Evolutionary conservation across 1,140 invertebrate genomes (phyloP).

Genomic region (Drosophila obscura): DNA sequence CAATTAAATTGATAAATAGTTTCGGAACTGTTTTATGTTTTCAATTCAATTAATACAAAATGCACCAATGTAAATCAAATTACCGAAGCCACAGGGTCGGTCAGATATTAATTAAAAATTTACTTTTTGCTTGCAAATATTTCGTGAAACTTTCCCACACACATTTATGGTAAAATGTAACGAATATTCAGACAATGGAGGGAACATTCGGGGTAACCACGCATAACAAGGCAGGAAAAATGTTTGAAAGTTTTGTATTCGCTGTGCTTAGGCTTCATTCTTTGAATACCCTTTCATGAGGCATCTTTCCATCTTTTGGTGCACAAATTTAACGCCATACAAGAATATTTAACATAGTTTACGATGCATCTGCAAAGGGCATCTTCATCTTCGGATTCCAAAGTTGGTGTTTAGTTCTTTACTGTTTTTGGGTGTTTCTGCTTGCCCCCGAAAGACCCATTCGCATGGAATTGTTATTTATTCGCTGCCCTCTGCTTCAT

Average conservation of each 20-base stretch:
- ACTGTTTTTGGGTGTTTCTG: conserved; percentile 42
- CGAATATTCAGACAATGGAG: conserved; percentile 1
- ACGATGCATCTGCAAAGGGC: no score
- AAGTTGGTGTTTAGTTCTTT: no score
- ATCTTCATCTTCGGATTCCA: no score
- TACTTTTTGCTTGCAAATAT: conserved; percentile 20
- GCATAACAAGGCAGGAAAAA: conserved; percentile 38
- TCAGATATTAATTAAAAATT: conserved; percentile 37
- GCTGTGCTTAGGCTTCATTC: conserved; percentile 29
- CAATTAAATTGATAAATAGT: conserved; percentile 32
- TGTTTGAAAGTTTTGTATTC: conserved; percentile 44
- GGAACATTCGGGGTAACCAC: conserved; percentile 24
- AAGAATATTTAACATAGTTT: no score
- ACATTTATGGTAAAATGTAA: conserved; percentile 5
- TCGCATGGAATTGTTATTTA: conserved; percentile 68
- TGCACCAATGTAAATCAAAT: conserved; percentile 35
- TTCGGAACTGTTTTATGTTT: conserved; percentile 7
- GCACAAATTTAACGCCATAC: no score
- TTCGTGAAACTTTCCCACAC: conserved; percentile 6
- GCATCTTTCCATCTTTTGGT: no score
- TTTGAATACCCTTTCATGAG: neutral
- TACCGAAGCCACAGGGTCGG: neutral
- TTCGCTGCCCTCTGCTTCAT: conserved; percentile 24
- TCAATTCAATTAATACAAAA: conserved; percentile 30
- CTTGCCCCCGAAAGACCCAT: conserved; percentile 49